Evolutionary conservation across 1,140 invertebrate species (phyloP).

Genomic region (Gonioctena quinquepunctata): DNA sequence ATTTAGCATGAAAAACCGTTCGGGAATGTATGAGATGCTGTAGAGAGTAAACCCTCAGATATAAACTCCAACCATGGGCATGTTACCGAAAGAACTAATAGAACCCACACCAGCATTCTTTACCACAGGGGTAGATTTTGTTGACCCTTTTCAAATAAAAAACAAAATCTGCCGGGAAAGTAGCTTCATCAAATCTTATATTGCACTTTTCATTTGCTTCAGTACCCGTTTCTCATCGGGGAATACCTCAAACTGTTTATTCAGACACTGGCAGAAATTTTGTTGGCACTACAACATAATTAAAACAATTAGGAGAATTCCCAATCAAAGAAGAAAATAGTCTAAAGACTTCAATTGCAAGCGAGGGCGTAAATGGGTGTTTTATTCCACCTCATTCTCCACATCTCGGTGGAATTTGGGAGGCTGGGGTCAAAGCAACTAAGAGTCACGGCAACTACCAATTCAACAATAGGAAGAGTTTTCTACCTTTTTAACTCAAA

Average conservation of each 20-base stretch:
- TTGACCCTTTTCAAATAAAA: background rate
- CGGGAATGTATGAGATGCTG: background rate
- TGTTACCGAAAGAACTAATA: background rate
- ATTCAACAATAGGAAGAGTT: background rate
- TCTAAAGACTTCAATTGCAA: too few relatives aligned
- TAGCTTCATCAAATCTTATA: background rate
- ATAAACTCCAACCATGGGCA: too few relatives aligned
- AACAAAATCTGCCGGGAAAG: background rate
- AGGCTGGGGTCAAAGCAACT: constrained; percentile 15
- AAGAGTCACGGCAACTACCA: too few relatives aligned
- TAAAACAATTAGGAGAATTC: too few relatives aligned
- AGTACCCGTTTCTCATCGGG: too few relatives aligned
- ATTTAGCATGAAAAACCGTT: background rate
- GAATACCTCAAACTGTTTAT: too few relatives aligned
- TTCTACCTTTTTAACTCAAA: background rate
- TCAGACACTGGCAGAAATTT: too few relatives aligned
- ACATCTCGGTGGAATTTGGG: constrained; percentile 18
- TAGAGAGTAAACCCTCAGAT: too few relatives aligned
- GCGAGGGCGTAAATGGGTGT: too few relatives aligned
- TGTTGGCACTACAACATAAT: too few relatives aligned
- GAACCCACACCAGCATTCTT: background rate
- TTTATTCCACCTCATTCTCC: constrained; percentile 20
- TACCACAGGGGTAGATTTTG: background rate
- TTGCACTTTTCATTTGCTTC: background rate
- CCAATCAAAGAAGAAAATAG: too few relatives aligned